Conservation (phyloP, 2,888 invertebrate genomes). For the Dryocosmus kuriphilus region DNA sequence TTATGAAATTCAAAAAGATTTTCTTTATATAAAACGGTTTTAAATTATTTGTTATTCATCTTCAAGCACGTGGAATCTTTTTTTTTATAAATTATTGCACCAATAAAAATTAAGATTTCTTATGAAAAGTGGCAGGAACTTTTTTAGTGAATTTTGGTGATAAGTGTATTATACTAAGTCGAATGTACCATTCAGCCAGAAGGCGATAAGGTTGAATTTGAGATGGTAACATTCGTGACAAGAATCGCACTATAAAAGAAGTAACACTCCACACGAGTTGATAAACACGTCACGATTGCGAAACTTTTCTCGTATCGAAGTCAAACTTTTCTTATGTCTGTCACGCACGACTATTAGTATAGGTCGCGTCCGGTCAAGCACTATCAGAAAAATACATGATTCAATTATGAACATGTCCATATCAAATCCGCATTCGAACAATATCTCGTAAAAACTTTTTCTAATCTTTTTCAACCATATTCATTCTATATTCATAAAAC, state of each 20-base stretch:
- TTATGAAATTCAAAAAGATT: no score
- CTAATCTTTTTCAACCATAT: neutral
- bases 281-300: constrained; percentile 11
- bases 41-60: no score
- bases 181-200: neutral
- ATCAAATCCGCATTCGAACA: neutral
- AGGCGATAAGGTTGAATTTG: neutral
- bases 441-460: neutral
- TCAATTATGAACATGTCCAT: constrained; percentile 7
- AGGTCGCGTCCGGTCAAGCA: neutral
- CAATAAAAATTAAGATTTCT: no score
- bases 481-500: neutral
- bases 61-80: no score
- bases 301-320: constrained; percentile 27
- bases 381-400: neutral
- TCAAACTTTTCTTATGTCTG: constrained; percentile 19
- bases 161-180: neutral
- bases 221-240: neutral
- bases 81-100: no score
- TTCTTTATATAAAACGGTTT: no score
- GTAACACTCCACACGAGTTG: constrained; percentile 12
- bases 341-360: constrained; percentile 3
- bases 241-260: constrained; percentile 21
- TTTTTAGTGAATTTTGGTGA: no score
- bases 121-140: no score